Base-by-base conservation (phyloP, 2,888 invertebrate genomes). In the Chrysina gloriosa region DNA sequence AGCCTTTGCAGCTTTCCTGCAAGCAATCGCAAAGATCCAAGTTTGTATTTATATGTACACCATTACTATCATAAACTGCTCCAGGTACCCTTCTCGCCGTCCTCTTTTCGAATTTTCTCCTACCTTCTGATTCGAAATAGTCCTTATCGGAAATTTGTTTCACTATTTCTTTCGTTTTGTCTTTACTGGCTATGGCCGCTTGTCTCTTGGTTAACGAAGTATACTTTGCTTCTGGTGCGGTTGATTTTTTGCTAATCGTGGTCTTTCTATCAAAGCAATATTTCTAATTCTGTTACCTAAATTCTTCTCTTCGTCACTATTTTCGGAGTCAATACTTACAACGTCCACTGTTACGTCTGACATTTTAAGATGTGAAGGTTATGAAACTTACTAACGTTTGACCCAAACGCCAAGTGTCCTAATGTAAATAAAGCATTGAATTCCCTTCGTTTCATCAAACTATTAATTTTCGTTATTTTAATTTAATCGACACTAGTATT, bases 11-110 rank as follows among this genome's bases (percentile, higher is more conserved):
- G 7, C 85, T 84, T 36, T 86, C 85, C 74, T 90, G 89, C 71
- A 96, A 84, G 78, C 96, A 97, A 80, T 97, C 97, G 73, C 97
- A 97, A 7, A 94, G 77, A 82, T 96, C 92, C 72, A 86, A 82
- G 1, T 90, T 89, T 23, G 88, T 88, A 11, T 84, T 82, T 19
- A 89, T 84, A 72, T 91, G 85, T 31, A 86, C 83, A 0, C 94
- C 94, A 63, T 84, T 85, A 76, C 90, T 91, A 85, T 95, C 90
- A 83, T 93, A 92, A 39, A 92, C 71, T 64, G 85, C 85, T 70
- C 88, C 82, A 74, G 77, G 69, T 29, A 66, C 2, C 29, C 63
- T 63, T 29, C 54, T 50, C 2, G 45, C 31, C 16, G 45, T 23
- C 82, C 91, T 90, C 45, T 93, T 86, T 75, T 89, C 88, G 73